phyloP scores from a whole-genome alignment of 2,888 invertebrate species.

The Plemyria rubiginata region DNA sequence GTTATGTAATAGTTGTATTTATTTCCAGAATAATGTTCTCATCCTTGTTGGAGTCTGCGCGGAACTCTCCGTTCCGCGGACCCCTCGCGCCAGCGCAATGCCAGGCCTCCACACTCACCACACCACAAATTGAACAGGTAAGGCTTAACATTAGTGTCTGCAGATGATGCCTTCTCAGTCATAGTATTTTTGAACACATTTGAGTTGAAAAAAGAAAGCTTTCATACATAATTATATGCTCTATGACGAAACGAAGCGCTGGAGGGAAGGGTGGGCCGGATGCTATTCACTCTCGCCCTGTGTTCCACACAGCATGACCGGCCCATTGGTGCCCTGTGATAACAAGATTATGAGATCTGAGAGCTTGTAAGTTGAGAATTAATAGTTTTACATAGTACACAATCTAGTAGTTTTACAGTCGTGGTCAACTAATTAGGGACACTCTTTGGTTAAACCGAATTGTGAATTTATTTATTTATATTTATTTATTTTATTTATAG shows the following conservation, averaged over 20 bases:
- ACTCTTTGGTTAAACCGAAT: no score
- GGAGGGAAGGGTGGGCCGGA: constrained; percentile 35
- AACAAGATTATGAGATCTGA: constrained; percentile 64
- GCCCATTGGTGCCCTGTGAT: constrained; percentile 62
- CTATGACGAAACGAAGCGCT: constrained; percentile 28
- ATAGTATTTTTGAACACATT: no score
- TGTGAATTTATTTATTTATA: no score
- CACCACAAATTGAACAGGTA: constrained; percentile 44
- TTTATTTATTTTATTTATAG: no score
- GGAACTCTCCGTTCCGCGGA: constrained; percentile 86
- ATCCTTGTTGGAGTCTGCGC: constrained; percentile 86
- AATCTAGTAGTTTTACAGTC: no score
- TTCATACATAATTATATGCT: constrained; percentile 3
- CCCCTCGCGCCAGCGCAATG: constrained; percentile 86
- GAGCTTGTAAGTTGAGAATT: constrained; percentile 38
- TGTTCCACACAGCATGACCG: constrained; percentile 48
- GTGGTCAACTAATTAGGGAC: no score
- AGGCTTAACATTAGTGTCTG: neutral
- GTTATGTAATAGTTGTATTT: neutral
- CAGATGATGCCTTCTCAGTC: no score
- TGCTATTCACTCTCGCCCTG: constrained; percentile 42
- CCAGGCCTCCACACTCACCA: constrained; percentile 67
- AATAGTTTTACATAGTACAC: no score
- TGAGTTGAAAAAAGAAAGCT: no score
- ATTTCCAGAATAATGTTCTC: constrained; percentile 83